A percentile compares a stretch with the other conserved stretches of the same genome.
phyloP scores from a whole-genome alignment of 1,140 invertebrate genomes.

The Geopemphigus sp. region DNA sequence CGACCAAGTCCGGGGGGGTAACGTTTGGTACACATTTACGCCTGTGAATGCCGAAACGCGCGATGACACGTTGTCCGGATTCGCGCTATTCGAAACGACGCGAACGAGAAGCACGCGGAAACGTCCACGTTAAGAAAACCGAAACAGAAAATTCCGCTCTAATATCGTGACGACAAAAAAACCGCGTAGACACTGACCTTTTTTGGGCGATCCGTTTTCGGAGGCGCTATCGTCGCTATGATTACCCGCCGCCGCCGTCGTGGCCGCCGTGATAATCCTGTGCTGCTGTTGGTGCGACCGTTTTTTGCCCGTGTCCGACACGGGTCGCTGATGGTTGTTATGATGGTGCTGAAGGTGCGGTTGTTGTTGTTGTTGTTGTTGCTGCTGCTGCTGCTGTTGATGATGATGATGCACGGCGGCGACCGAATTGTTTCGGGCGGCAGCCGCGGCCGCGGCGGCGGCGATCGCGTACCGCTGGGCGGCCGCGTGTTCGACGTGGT shows the following conservation, averaged over 20 bases:
- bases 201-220: slow-evolving; percentile 51
- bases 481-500: slow-evolving; percentile 40
- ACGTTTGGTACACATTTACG: too few relatives aligned
- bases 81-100: too few relatives aligned
- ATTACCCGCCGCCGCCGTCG: slow-evolving; percentile 8
- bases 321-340: not conserved
- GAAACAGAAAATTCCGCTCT: too few relatives aligned
- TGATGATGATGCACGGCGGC: slow-evolving; percentile 37
- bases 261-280: not conserved
- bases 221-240: slow-evolving; percentile 52
- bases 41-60: too few relatives aligned
- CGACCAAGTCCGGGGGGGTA: too few relatives aligned
- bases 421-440: slow-evolving; percentile 32
- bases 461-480: slow-evolving; percentile 38
- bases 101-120: too few relatives aligned
- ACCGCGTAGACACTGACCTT: slow-evolving; percentile 48
- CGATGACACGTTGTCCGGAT: too few relatives aligned
- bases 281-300: slow-evolving; percentile 1
- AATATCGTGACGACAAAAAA: too few relatives aligned
- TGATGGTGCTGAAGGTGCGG: slow-evolving; percentile 3
- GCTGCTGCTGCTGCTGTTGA: not conserved
- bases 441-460: slow-evolving; percentile 8
- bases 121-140: too few relatives aligned
- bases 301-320: not conserved
- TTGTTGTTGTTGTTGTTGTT: not conserved